Evolutionary conservation across 2,888 invertebrate genomes (phyloP), one percentile per base, ranked within the genome.

Genomic region (Ctena decussata): DNA sequence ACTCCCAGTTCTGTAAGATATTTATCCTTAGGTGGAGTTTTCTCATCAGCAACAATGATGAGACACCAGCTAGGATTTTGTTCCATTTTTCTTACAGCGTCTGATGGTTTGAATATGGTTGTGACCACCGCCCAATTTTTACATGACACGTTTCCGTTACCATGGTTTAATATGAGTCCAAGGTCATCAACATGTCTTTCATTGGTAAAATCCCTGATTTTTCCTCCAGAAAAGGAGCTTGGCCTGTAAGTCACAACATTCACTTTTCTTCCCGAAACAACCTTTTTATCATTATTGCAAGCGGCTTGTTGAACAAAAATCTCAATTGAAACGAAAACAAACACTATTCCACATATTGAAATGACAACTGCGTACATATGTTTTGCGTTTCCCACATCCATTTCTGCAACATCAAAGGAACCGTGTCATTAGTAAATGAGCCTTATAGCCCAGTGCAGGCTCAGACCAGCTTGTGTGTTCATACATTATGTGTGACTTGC

Each of bases 61-160:
- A 77, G 41, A 44, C 77, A 77, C 77, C 77, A 77, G 5, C 27
- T n/a, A 0, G 27, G 39, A 60, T 41, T 32, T 11, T 32, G 32
- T 30, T 32, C 39, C 24, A 77, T 24, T 32, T 32, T 39, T 27
- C 49, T 60, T 21, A 77, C 77, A 41, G 77, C 39, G 21, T 65
- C 69, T 0, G 77, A 77, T 65, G 65, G 24, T 35, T 35, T 35
- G 44, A 32, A 77, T 30, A 77, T 77, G 0, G 77, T 77, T 21
- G 77, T 77, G 30, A 77, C 35, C 8, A 77, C 77, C 18, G 77
- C 77, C 77, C 77, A 77, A n/a, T 24, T 24, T 1, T 24, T 30
- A 21, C 77, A 77, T 0, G 32, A 35, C 8, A 65, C 11, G 30
- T 30, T 21, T 15, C 21, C 6, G 21, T 65, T 35, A 30, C 3